Base-by-base conservation (phyloP, 2,888 invertebrate genomes). In the Stenotaenia linearis region DNA sequence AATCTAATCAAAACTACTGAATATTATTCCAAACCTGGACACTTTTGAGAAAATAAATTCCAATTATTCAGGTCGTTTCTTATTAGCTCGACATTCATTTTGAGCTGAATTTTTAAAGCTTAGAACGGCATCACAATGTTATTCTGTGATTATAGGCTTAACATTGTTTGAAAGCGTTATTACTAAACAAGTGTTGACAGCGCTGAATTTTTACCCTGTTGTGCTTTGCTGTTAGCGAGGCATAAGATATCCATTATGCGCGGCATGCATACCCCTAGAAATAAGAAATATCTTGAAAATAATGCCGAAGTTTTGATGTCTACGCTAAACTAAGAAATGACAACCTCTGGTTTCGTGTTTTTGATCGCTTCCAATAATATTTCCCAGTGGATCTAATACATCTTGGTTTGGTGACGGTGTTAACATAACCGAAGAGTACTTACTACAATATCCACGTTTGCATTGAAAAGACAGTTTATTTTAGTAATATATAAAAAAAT, bases 361-460 rank as follows among this genome's bases (percentile, higher is more conserved):
- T 15, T 78, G 40, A 5, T 78, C 69, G 18, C 9, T 25, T 10
- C 32, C 28, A 21, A 69, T 69, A 28, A 78, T 40, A 30, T 69
- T 69, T 37, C 61, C 78, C 30, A 78, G 21, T 18, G 32, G 30
- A 25, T 78, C 78, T 56, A 76, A 75, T 18, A 80, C n/a, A 75
- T 78, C 78, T 12, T n/a, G 21, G 76, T 76, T 80, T 1, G 80
- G 80, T 35, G 80, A 80, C 15, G 80, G 80, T 28, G 79, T 80
- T 45, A 79, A 50, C 12, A 75, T 35, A 15, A 76, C 28, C 12
- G 30, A 79, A 7, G 15, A 12, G 76, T 80, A 80, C 80, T 80
- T 80, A 80, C 80, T 80, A 74, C n/a, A 69, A 21, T 2, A 32
- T 78, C 56, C 78, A 78, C 32, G 25, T 12, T 5, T 56, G 78